Evolutionary conservation across 1,140 invertebrate genomes (phyloP).

Genomic region (Leptinotarsa defecta): DNA sequence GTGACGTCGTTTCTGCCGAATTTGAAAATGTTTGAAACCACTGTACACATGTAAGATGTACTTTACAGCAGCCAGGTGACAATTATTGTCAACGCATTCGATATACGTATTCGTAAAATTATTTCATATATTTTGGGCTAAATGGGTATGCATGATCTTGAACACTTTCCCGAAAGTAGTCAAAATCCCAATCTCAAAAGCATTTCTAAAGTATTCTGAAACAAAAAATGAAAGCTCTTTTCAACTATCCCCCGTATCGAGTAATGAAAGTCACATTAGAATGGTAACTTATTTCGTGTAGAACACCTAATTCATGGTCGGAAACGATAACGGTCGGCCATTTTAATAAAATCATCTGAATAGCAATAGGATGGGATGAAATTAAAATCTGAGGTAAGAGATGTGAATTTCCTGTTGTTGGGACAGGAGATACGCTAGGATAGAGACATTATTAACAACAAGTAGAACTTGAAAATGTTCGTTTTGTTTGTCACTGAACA

Average conservation of each 20-base stretch:
- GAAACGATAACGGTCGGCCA: constrained; percentile 21
- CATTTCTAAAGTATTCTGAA: not conserved
- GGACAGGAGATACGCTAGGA: constrained; percentile 40
- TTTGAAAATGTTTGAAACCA: no score
- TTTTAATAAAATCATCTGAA: constrained; percentile 15
- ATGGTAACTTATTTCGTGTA: constrained; percentile 22
- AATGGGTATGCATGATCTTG: no score
- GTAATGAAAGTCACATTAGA: constrained; percentile 13
- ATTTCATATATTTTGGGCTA: no score
- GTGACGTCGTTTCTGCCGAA: no score
- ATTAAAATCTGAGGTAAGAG: constrained; percentile 40
- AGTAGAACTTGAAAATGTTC: constrained; percentile 35
- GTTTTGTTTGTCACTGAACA: constrained; percentile 22
- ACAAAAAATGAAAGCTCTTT: not conserved
- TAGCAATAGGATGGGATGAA: constrained; percentile 24
- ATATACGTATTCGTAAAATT: no score
- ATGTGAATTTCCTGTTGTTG: constrained; percentile 40
- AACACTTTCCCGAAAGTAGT: no score
- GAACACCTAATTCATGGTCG: constrained; percentile 18
- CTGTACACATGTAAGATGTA: no score
- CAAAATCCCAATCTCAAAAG: no score
- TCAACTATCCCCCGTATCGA: not conserved
- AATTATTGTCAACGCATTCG: no score
- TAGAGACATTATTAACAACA: constrained; percentile 37
- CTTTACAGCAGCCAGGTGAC: no score